phyloP scores from a whole-genome alignment of 2,888 invertebrate species.

The Pandemis heparana region DNA sequence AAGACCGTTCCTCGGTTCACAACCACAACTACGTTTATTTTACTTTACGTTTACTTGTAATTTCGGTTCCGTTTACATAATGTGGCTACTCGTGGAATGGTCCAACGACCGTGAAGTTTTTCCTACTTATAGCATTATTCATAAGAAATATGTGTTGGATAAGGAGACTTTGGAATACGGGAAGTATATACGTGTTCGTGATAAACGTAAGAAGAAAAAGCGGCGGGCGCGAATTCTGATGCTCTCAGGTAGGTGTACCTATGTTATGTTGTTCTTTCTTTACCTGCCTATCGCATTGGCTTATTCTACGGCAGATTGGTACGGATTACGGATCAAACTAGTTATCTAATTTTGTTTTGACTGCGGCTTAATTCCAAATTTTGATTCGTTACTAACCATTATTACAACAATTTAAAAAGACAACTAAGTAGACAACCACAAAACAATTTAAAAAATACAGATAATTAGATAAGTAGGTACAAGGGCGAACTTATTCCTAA shows the following conservation, averaged over 20 bases:
- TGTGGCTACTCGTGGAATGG: slow-evolving; percentile 76
- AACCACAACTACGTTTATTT: slow-evolving; percentile 1
- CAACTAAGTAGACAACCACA: no score
- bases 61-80: slow-evolving; percentile 47
- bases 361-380: no score
- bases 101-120: slow-evolving; percentile 61
- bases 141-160: slow-evolving; percentile 53
- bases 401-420: no score
- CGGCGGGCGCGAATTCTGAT: slow-evolving; percentile 62
- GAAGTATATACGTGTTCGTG: slow-evolving; percentile 56
- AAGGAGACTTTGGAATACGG: slow-evolving; percentile 56
- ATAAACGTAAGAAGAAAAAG: slow-evolving; percentile 49
- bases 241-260: slow-evolving; percentile 58
- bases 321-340: no score
- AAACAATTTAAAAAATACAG: no score
- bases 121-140: slow-evolving; percentile 64
- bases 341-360: no score
- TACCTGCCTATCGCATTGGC: neutral
- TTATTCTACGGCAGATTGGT: no score
- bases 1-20: slow-evolving; percentile 21
- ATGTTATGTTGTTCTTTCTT: slow-evolving; percentile 41
- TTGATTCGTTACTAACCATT: no score
- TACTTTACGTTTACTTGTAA: slow-evolving; percentile 4
- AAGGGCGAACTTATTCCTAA: no score
- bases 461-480: no score